These are phyloP conservation scores for Drepana arcuata DNA, from an alignment of 1,140 invertebrate genomes.

Conservation along the genomic window DNA sequence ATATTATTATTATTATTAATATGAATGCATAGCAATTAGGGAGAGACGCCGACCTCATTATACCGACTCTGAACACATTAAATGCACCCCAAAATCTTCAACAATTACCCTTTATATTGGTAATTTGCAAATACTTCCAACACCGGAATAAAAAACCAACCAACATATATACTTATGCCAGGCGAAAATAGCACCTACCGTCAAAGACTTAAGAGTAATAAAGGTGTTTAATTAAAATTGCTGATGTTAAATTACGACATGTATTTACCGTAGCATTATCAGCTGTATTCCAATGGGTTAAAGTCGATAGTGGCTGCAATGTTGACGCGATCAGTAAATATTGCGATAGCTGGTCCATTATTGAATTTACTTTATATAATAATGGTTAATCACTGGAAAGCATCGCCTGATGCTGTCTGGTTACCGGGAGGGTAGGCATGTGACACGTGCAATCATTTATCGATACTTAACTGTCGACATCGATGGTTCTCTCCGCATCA, in stretches of 20 bases:
- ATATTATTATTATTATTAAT: too few relatives aligned
- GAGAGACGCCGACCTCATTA: too few relatives aligned
- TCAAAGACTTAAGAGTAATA: conserved; percentile 3
- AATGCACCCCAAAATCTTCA: conserved; percentile 25
- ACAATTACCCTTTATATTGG: conserved; percentile 53
- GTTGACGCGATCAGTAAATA: conserved; percentile 44
- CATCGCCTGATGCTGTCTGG: conserved; percentile 56
- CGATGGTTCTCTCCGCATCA: not conserved
- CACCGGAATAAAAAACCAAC: conserved; percentile 24
- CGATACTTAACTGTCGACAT: conserved; percentile 9
- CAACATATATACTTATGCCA: too few relatives aligned
- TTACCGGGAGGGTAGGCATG: conserved; percentile 29
- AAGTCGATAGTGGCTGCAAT: conserved; percentile 12
- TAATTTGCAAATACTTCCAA: conserved; percentile 56
- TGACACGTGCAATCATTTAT: conserved; percentile 3
- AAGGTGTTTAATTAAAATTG: conserved; percentile 10
- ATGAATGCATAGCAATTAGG: too few relatives aligned
- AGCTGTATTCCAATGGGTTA: conserved; percentile 14
- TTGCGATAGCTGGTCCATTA: conserved; percentile 56
- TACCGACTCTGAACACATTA: conserved; percentile 37
- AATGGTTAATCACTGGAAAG: conserved; percentile 67
- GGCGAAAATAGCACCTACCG: too few relatives aligned
- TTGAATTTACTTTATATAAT: conserved; percentile 72
- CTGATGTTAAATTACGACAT: conserved; percentile 15
- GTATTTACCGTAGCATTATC: too few relatives aligned